phyloP scores from a whole-genome alignment of 2,113 vertebrate genomes.

The Erinaceus europaeus region DNA sequence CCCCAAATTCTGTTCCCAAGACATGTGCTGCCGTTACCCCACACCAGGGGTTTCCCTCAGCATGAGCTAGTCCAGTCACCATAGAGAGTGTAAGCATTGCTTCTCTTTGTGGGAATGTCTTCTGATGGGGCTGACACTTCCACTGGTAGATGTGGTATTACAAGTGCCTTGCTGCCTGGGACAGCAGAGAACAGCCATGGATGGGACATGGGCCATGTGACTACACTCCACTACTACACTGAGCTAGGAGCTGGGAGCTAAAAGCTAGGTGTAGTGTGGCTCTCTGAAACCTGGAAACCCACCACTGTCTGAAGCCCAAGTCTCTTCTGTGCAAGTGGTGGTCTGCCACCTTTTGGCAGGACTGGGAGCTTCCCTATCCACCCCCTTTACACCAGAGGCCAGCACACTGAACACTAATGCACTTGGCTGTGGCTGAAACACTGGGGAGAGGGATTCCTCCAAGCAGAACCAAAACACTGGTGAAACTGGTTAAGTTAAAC shows the following conservation, averaged over 20 bases:
- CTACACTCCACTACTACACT: rapidly evolving
- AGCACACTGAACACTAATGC: neutral
- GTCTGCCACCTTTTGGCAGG: no score
- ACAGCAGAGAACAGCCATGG: neutral
- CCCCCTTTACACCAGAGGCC: neutral
- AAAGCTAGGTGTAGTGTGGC: no score
- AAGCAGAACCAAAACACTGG: neutral
- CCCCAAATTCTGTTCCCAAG: neutral
- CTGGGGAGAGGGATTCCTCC: neutral
- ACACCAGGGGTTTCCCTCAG: neutral
- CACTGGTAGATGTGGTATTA: rapidly evolving
- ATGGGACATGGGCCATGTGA: neutral
- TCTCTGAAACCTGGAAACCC: no score
- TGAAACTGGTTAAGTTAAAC: neutral
- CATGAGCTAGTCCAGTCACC: neutral
- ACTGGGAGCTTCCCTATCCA: no score
- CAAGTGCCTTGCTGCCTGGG: no score
- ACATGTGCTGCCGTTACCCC: neutral
- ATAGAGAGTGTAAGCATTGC: neutral
- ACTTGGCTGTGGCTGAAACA: neutral
- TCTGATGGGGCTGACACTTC: rapidly evolving
- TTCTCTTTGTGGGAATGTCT: neutral
- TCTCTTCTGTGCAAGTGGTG: no score
- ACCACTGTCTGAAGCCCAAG: no score
- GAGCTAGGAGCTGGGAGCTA: no score